Percentiles rank a stretch among this genome's conserved stretches.
These are phyloP conservation scores for Colletes collaris DNA, from an alignment of 2,888 invertebrate species.

Conservation along the genomic window DNA sequence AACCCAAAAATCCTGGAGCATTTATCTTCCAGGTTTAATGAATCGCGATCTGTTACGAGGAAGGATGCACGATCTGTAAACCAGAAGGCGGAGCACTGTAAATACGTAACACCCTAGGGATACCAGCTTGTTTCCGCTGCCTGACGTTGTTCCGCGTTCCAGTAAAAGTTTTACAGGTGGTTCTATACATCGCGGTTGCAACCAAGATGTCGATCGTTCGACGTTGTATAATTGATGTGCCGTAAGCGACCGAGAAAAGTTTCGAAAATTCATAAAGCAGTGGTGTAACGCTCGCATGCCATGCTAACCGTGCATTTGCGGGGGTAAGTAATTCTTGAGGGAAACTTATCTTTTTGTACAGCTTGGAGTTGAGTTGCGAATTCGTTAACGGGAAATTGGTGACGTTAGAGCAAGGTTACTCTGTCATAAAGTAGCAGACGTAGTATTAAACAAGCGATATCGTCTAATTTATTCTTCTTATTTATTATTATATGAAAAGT, in stretches of 20 bases:
- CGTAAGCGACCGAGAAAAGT: conserved; percentile 1
- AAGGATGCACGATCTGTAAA: conserved; percentile 36
- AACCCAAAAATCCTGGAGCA: not conserved
- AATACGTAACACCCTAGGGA: conserved; percentile 50
- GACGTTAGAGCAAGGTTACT: too few relatives aligned
- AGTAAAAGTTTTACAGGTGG: conserved; percentile 57
- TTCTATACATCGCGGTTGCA: conserved; percentile 28
- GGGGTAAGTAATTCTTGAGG: not conserved
- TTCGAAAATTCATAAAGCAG: not conserved
- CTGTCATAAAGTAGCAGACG: too few relatives aligned
- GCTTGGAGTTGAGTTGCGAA: too few relatives aligned
- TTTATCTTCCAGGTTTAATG: not conserved
- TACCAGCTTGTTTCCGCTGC: conserved; percentile 30
- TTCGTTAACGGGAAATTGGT: too few relatives aligned
- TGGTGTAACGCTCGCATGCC: not conserved
- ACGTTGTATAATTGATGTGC: conserved; percentile 21
- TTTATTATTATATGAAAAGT: too few relatives aligned
- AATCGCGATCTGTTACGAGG: not conserved
- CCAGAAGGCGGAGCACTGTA: conserved; percentile 42
- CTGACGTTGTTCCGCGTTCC: conserved; percentile 41
- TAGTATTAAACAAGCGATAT: too few relatives aligned
- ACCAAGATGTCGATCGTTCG: conserved; percentile 29
- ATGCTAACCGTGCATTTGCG: not conserved
- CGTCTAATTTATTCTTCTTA: too few relatives aligned
- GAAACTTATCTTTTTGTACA: too few relatives aligned